A percentile compares a stretch with the other conserved stretches of the same genome.
phyloP scores from a whole-genome alignment of 2,888 invertebrate species.

The Vannuccia rotundouncinata region DNA sequence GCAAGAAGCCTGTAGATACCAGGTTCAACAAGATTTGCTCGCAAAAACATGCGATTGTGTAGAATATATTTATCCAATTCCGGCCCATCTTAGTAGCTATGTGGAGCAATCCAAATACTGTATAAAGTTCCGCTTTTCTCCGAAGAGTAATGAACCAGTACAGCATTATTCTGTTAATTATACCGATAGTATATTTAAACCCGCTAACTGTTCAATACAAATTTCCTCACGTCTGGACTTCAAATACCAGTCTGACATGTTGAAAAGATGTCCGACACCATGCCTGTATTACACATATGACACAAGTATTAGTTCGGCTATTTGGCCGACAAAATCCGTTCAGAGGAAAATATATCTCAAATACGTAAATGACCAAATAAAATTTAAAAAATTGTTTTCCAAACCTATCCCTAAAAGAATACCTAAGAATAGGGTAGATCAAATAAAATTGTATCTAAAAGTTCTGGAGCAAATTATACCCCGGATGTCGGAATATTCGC shows the following conservation, averaged over 20 bases:
- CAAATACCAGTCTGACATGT: background rate
- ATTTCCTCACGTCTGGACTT: background rate
- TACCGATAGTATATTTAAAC: background rate
- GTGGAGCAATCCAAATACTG: conserved; percentile 25
- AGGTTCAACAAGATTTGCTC: conserved; percentile 31
- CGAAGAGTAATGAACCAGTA: background rate
- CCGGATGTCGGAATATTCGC: background rate
- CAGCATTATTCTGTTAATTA: background rate
- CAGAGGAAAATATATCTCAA: background rate
- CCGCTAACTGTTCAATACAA: background rate
- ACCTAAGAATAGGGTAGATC: background rate
- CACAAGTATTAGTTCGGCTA: conserved; percentile 38
- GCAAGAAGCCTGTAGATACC: conserved; percentile 33
- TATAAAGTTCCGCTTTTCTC: background rate
- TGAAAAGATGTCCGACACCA: conserved; percentile 30
- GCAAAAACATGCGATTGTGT: conserved; percentile 35
- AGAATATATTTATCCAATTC: conserved; percentile 13
- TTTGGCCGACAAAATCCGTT: conserved; percentile 38
- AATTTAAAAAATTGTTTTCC: background rate
- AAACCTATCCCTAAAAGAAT: background rate
- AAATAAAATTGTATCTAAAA: background rate
- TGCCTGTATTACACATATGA: conserved; percentile 38
- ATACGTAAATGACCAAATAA: background rate
- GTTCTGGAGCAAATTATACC: background rate
- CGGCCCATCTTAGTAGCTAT: background rate